Evolutionary conservation across 2,888 invertebrate genomes (phyloP), one percentile per base, ranked within the genome.

Genomic region (Apamea crenata): DNA sequence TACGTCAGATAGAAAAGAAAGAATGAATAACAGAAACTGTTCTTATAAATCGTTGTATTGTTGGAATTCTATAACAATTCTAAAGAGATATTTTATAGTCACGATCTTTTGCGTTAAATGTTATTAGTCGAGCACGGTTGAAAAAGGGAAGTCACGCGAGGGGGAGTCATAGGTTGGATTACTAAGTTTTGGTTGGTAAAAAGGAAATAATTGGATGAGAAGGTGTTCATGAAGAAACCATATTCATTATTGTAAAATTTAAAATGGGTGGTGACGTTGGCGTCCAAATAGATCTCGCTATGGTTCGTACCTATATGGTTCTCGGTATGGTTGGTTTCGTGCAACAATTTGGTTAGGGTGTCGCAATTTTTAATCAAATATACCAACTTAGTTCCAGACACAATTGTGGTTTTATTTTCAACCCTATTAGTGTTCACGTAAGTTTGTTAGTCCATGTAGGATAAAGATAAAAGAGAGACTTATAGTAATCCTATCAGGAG

Each of bases 31-130:
- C 25, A 67, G 21, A 59, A n/a, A 25, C 40, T 25, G 40, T 16
- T 29, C 32, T 63, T 61, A 29, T 8, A n/a, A 47, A 50, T 14
- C 8, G 3, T 10, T 10, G 50, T 59, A 18, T 67, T 68, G 53
- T 78, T 81, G 29, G 8, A 44, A n/a, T 79, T 83, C 36, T 25
- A 12, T 50, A 80, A 25, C 36, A 74, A 74, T 32, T 32, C 40
- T 32, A 10, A 70, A 50, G 32, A 53, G 50, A 69, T 82, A 78
- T 81, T 77, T 85, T 61, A 29, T 10, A 85, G 86, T 78, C 75
- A 82, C 75, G 74, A 82, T 68, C 47, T 50, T n/a, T 16, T 68
- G 29, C 59, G 63, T 70, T 74, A 75, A 78, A 76, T 76, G 56
- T 59, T 74, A 67, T 74, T 74, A 68, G 56, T 80, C 50, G 10